Conservation (phyloP, 2,113 vertebrate genomes). For the Tapirus terrestris region DNA sequence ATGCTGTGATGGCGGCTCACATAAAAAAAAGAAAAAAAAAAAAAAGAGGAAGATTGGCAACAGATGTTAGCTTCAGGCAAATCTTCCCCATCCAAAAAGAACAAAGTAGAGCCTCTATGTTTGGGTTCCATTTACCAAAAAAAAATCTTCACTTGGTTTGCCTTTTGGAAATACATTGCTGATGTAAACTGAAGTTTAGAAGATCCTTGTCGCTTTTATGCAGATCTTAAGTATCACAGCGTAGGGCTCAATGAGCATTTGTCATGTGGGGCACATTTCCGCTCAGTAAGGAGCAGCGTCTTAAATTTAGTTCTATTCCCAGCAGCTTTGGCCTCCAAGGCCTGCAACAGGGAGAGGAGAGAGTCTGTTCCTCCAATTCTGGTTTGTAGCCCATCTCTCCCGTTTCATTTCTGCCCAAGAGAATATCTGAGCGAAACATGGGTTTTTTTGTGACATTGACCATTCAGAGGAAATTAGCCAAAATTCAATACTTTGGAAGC, state of each 20-base stretch:
- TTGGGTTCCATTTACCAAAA: background rate
- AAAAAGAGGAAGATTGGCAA: too few relatives aligned
- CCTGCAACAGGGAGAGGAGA: background rate
- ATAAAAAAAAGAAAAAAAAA: too few relatives aligned
- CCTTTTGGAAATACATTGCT: background rate
- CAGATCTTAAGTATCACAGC: background rate
- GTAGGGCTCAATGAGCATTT: too few relatives aligned
- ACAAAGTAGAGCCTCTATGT: background rate
- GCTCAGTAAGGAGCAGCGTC: background rate
- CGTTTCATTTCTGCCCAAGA: background rate
- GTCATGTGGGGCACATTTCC: too few relatives aligned
- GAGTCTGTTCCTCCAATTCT: background rate
- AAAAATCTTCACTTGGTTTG: background rate
- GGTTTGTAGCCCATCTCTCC: background rate
- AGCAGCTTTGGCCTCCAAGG: fast-evolving
- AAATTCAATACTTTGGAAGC: background rate
- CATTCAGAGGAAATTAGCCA: background rate
- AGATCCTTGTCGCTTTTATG: background rate
- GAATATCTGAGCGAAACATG: background rate
- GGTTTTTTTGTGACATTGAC: background rate
- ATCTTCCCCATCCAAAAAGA: too few relatives aligned
- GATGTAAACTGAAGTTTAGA: background rate
- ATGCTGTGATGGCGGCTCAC: too few relatives aligned
- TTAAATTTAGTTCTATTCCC: background rate
- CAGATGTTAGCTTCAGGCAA: too few relatives aligned